Evolutionary conservation across 2,797 vertebrate species (phyloP), one percentile per base, ranked within the genome.

Genomic region (Sciurus carolinensis): DNA sequence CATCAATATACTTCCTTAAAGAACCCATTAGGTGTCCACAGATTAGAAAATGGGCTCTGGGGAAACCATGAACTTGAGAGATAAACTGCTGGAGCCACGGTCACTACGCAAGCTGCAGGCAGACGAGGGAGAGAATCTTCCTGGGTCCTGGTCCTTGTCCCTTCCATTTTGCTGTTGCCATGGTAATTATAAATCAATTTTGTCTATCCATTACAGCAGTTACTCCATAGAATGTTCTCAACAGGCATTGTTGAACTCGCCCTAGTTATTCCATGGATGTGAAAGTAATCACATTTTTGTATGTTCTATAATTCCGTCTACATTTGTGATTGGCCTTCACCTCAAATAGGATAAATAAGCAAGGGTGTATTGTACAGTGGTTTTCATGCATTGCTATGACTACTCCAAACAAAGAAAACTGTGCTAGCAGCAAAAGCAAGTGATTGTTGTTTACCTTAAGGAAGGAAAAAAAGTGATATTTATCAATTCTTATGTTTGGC

Each of bases 151-250:
- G 66, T 92, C 90, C 82, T 85, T 9, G 15, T 76, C 87, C 76
- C 47, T 59, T 95, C 72, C 59, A 82, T 76, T 87, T 91, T 88
- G 77, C 73, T 88, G 89, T 97, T 97, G 84, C 93, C 96, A 97
- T 97, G 92, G 97, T 86, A 95, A 94, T 98, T 97, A 97, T 88
- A 97, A 94, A 97, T 97, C 95, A 77, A 90, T 94, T 93, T 33
- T 36, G 12, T 90, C 87, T 90, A 81, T 11, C 87, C 91, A 95
- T 92, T 93, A 96, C 90, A 96, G 91, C 87, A 90, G 87, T 89
- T 92, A 91, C 17, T 93, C 87, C 33, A 57, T 64, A 96, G 95
- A 96, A 97, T 7, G 28, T 72, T 95, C 80, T 95, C 87, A 96
- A 79, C 77, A 92, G 95, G 93, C 91, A 54, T 26, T 86, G 95